Evolutionary conservation across 2,113 vertebrate genomes (phyloP).

Genomic region (Mormyrus iriodes): DNA sequence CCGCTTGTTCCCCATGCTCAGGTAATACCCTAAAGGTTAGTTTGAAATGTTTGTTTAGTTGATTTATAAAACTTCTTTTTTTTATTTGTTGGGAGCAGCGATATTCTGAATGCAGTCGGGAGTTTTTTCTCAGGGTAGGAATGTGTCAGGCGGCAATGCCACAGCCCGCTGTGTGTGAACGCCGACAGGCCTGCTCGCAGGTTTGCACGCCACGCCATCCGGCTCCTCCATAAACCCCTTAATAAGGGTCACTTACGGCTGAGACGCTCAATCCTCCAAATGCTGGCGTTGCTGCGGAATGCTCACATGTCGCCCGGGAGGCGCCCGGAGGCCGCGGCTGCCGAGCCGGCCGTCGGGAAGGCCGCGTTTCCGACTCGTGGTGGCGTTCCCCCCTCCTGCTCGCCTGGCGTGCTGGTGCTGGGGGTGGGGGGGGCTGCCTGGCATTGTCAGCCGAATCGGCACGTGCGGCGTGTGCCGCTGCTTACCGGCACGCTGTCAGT

Average conservation of each 20-base stretch:
- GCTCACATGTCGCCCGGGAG: neutral
- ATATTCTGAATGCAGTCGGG: neutral
- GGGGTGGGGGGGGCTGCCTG: neutral
- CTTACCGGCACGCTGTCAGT: neutral
- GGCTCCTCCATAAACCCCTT: neutral
- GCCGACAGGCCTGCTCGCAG: neutral
- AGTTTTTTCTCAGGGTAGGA: neutral
- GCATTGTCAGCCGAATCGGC: neutral
- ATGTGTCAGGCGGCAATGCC: neutral
- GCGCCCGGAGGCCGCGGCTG: neutral
- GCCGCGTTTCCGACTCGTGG: neutral
- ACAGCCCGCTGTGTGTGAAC: neutral
- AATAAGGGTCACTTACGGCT: neutral
- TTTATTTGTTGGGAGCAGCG: neutral
- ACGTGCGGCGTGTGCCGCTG: neutral
- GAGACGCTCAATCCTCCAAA: neutral
- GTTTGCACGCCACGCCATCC: neutral
- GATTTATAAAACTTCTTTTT: neutral
- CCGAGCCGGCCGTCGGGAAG: neutral
- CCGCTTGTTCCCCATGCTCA: neutral
- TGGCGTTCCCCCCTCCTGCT: neutral
- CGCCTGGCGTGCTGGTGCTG: neutral
- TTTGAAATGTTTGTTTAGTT: neutral
- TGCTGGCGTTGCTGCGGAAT: neutral
- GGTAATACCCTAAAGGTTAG: neutral